Base-by-base conservation (phyloP, 2,113 vertebrate genomes). In the Pongo pygmaeus region DNA sequence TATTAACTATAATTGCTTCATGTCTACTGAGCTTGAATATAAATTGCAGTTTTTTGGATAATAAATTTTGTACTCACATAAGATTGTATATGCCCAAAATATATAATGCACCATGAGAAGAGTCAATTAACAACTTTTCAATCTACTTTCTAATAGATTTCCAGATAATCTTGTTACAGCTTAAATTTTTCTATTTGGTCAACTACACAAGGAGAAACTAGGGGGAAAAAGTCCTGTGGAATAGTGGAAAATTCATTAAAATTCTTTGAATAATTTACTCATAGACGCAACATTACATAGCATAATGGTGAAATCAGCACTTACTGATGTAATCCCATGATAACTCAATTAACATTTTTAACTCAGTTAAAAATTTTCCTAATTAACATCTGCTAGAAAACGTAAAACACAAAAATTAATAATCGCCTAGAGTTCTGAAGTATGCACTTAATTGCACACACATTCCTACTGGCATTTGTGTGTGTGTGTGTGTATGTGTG, bases 231-330 rank as follows among this genome's bases (percentile, higher is more conserved):
- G 30, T 88, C 40, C 9, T 69, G 7, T 35, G 48, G 93, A 74
- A 55, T 43, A 27, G 27, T 70, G 59, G 72, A 92, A 84, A 96
- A 89, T 55, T 57, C 30, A 90, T 89, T 97, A 94, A 93, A 79
- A 90, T 92, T 87, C 38, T 93, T 40, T 38, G 35, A 84, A 74
- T 70, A 61, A 91, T 89, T 89, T 95, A 86, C 85, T 81, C 59
- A 46, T 20, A 14, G 75, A 84, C 89, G 55, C 55, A 89, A 89
- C 40, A 89, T 96, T 97, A 85, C 23, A 17, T 75, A 72, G 59
- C 20, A 20, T 81, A 88, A 46, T 70, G 61, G 72, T 57, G 67
- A 95, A 91, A 78, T 46, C 90, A 85, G 64, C 38, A 83, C 40
- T 88, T 79, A 8, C 40, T n/a, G 61, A 90, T 95, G 55, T 35